Base-by-base conservation (phyloP, 2,888 invertebrate species). In the Desoria tigrina region DNA sequence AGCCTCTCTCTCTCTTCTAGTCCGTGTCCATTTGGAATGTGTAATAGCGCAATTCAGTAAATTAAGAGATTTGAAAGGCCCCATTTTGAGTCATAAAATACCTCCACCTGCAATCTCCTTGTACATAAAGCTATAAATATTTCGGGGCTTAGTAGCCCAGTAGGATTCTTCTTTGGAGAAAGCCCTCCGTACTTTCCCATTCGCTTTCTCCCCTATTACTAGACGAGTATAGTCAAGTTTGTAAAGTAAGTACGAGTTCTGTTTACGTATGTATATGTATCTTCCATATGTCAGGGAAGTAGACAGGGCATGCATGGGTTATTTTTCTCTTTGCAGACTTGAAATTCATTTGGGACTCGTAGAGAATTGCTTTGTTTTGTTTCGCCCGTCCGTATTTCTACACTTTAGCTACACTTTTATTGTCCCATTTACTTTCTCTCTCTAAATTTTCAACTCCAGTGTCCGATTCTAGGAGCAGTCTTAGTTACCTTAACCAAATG, bases 391-490 rank as follows among this genome's bases (percentile, higher is more conserved):
- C 37, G 18, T 27, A 32, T 9, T 57, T 42, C 49, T 58, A 49
- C 56, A 56, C 53, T 55, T 62, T 62, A 50, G 45, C 27, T 42
- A 50, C 51, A 42, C 58, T 63, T 63, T 63, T 63, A 63, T 58
- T 63, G 51, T 63, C 49, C 63, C 77, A 66, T 28, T 61, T 65
- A 16, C 77, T 39, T 39, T 39, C 57, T 57, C 37, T 21, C 24
- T n/a, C n/a, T n/a, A n/a, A n/a, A n/a, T n/a, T 53, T 7, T 24
- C 9, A 9, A 24, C 53, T 53, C 49, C 9, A 21, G 7, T 53
- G 9, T 53, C 21, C 27, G 24, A 39, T 11, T 11, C 39, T 11
- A 39, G 39, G 16, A 39, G 39, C 9, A 39, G 39, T 11, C 39
- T 39, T 16, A 11, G 39, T 16, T 39, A 16, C n/a, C n/a, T n/a